These are phyloP conservation scores for Diplogasteroides magnus DNA, from an alignment of 1,140 invertebrate species.

Conservation along the genomic window DNA sequence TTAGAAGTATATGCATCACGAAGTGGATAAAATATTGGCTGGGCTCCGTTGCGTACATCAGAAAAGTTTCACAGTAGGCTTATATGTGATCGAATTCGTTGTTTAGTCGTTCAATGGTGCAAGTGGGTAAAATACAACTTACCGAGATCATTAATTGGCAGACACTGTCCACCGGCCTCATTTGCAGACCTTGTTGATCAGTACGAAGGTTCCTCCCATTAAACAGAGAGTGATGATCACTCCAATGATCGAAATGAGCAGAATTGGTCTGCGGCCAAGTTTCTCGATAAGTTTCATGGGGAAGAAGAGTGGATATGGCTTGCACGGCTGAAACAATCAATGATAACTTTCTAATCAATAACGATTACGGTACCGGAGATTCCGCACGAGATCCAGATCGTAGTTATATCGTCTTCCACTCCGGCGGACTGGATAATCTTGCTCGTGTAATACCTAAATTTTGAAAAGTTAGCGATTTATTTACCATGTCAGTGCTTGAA, in stretches of 20 bases:
- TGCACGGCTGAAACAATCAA: slow-evolving; percentile 57
- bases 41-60: neutral
- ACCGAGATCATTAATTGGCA: slow-evolving; percentile 24
- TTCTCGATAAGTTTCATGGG: slow-evolving; percentile 64
- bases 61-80: neutral
- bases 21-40: no score
- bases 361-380: slow-evolving; percentile 55
- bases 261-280: slow-evolving; percentile 62
- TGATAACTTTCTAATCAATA: neutral
- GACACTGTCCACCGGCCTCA: slow-evolving; percentile 27
- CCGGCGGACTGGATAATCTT: slow-evolving; percentile 67
- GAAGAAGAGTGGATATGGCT: slow-evolving; percentile 63
- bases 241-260: slow-evolving; percentile 61
- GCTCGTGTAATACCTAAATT: slow-evolving; percentile 64
- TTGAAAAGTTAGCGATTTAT: no score
- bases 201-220: slow-evolving; percentile 38
- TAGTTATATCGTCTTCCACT: slow-evolving; percentile 59
- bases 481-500: no score
- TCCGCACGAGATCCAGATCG: slow-evolving; percentile 65
- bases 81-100: no score
- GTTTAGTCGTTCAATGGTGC: no score
- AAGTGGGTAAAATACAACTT: no score
- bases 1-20: no score
- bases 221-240: slow-evolving; percentile 35
- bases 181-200: slow-evolving; percentile 30